Percentiles rank a stretch among this genome's conserved stretches.
Evolutionary conservation across 2,113 vertebrate species (phyloP).

Genomic region (Dermatemys mawii): DNA sequence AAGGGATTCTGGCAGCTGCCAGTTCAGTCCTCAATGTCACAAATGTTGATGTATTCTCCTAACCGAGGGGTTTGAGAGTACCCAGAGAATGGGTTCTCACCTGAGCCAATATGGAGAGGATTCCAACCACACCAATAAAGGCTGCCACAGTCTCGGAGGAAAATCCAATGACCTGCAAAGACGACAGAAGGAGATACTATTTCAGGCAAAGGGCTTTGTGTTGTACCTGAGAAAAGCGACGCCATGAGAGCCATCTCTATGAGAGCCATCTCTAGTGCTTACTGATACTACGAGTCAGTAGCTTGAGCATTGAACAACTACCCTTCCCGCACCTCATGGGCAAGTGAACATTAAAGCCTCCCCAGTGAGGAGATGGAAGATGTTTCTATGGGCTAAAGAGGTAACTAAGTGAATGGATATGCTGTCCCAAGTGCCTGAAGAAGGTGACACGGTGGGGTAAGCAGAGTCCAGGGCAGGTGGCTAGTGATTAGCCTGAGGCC

Average conservation of each 20-base stretch:
- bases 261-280: not conserved
- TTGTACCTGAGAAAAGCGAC: not conserved
- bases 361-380: not conserved
- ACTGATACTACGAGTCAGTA: not conserved
- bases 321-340: not conserved
- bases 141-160: constrained; percentile 90
- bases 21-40: fast-evolving
- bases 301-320: not conserved
- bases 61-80: not conserved
- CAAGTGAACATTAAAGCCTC: not conserved
- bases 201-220: not conserved
- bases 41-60: not conserved
- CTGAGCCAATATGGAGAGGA: constrained; percentile 93
- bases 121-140: constrained; percentile 91
- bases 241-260: not conserved
- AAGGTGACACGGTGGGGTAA: not conserved
- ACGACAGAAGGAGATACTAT: not conserved
- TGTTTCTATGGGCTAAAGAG: not conserved
- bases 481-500: not conserved
- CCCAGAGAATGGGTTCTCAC: constrained; percentile 67
- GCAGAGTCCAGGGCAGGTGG: not conserved
- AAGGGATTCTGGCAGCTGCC: not conserved
- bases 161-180: constrained; percentile 88
- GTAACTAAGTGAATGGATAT: not conserved
- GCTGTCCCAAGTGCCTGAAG: not conserved